Percentiles rank a stretch among this genome's conserved stretches.
Conservation (phyloP, 1,140 invertebrate genomes). For the Sesamia nonagrioides region DNA sequence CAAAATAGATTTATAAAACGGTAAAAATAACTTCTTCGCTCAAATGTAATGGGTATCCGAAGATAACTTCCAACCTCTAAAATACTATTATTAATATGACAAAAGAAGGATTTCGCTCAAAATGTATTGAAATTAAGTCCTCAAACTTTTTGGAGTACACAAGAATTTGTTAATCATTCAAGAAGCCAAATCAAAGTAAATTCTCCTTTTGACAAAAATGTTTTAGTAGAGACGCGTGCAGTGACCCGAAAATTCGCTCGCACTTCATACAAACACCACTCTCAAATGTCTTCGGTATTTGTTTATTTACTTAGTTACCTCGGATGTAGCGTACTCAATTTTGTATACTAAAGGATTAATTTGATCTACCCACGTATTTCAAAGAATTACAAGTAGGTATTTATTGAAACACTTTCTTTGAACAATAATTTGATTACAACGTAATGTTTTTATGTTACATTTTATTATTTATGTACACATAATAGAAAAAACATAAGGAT, state of each 20-base stretch:
- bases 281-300: slow-evolving; percentile 57
- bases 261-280: slow-evolving; percentile 67
- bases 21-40: neutral
- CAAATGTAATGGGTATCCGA: neutral
- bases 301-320: slow-evolving; percentile 45
- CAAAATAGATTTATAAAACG: neutral
- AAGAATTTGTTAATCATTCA: slow-evolving; percentile 40
- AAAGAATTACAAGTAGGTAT: slow-evolving; percentile 6
- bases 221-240: slow-evolving; percentile 63
- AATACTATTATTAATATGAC: neutral
- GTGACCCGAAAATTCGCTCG: slow-evolving; percentile 68
- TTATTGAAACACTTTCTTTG: neutral
- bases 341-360: slow-evolving; percentile 22
- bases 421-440: neutral
- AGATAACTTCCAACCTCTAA: neutral
- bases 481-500: too few relatives aligned
- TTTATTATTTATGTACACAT: too few relatives aligned
- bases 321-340: slow-evolving; percentile 16
- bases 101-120: slow-evolving; percentile 18
- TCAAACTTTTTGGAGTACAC: slow-evolving; percentile 23
- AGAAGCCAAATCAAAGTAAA: slow-evolving; percentile 62
- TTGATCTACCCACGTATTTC: slow-evolving; percentile 32
- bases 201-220: slow-evolving; percentile 65
- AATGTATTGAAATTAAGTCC: slow-evolving; percentile 27
- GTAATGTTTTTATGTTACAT: too few relatives aligned